phyloP scores from a whole-genome alignment of 1,140 invertebrate genomes.

The Penaeus vannamei region DNA sequence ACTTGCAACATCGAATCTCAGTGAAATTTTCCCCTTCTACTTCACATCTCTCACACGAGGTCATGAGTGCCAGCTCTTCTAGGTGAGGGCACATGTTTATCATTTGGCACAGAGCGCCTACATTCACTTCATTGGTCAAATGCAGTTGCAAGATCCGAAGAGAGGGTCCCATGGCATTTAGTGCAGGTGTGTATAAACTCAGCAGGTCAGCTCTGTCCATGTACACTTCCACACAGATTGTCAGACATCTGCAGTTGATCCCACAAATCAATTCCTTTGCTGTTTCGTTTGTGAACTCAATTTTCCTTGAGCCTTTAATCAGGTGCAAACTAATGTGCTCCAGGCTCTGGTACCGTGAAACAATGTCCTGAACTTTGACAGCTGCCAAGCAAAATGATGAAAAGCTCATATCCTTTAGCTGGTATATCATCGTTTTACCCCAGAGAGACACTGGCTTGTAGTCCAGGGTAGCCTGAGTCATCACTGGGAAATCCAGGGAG shows the following conservation, averaged over 20 bases:
- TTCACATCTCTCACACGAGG: conserved; percentile 53
- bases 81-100: conserved; percentile 44
- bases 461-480: conserved; percentile 37
- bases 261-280: conserved; percentile 28
- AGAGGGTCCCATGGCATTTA: conserved; percentile 13
- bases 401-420: conserved; percentile 49
- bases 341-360: conserved; percentile 25
- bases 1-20: neutral
- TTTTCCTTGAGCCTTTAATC: conserved; percentile 52
- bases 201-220: conserved; percentile 44
- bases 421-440: neutral
- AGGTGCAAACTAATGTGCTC: conserved; percentile 51
- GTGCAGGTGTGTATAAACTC: conserved; percentile 34
- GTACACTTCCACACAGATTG: conserved; percentile 51
- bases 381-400: conserved; percentile 47
- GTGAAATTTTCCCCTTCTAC: conserved; percentile 26
- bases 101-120: conserved; percentile 26
- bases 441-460: conserved; percentile 20
- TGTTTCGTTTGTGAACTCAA: conserved; percentile 36
- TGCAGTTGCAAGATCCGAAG: conserved; percentile 50
- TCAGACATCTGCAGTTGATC: conserved; percentile 39
- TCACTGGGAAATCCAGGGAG: conserved; percentile 31
- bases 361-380: conserved; percentile 29
- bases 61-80: conserved; percentile 40
- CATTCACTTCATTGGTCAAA: conserved; percentile 50